Base-by-base conservation (phyloP, 2,797 vertebrate species). In the Cygnus olor region DNA sequence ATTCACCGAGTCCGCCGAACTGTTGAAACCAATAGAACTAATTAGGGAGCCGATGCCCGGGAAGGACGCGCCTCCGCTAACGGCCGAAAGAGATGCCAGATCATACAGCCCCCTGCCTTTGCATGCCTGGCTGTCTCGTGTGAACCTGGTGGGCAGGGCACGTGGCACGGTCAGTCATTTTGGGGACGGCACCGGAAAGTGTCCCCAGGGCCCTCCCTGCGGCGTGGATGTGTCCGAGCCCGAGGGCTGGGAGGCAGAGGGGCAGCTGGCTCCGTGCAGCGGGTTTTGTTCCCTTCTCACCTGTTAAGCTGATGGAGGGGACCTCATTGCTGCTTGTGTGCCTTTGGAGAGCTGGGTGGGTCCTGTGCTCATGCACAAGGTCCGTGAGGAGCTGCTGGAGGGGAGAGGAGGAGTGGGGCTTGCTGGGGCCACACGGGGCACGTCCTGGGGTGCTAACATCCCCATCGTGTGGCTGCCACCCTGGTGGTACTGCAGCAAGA, bases 1-100 rank as follows among this genome's bases (percentile, higher is more conserved):
- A 97, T 96, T 96, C 68, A 20, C 85, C 32, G 70, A 78, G 93
- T 80, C 92, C 38, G 7, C 17, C 30, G 88, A 95, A 83, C 96
- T 95, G 88, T 91, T 94, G 96, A 96, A 97, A 96, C 93, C 95
- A 93, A 95, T 88, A 89, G 95, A 90, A 94, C 93, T 97, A 97
- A 97, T 97, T 97, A 97, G 83, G 89, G 92, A 93, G 53, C 65
- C 53, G 27, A 32, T 81, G 85, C 88, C 2, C 25, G 71, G 90
- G 81, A 96, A 94, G 95, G 90, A 93, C 53, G 18, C 32, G 22
- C 73, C 45, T 76, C 93, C 64, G 80, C 90, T 94, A 85, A 76
- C 36, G 19, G n/a, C 78, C 92, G 74, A 65, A 76, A 88, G 86
- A n/a, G n/a, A 34, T 49, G 91, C 93, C 95, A 94, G 95, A 57